Conservation (phyloP, 2,888 invertebrate genomes). For the Metalampra italica region DNA sequence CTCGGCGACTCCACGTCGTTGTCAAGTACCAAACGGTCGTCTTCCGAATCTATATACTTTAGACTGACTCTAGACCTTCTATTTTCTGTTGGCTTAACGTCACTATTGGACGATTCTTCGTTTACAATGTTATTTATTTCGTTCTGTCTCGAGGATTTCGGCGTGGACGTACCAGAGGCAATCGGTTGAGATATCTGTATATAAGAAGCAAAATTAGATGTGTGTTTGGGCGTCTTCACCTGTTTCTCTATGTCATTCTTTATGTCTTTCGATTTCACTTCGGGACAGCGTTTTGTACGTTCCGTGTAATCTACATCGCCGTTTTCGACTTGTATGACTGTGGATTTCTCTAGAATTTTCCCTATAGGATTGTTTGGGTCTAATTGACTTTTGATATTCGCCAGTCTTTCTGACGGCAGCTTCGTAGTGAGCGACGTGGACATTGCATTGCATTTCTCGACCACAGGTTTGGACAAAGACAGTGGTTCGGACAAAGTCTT, state of each 20-base stretch:
- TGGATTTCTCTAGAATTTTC: slow-evolving; percentile 72
- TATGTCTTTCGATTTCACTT: slow-evolving; percentile 41
- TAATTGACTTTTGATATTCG: slow-evolving; percentile 69
- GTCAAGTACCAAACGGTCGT: slow-evolving; percentile 50
- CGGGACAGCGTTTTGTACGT: slow-evolving; percentile 32
- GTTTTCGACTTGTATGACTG: slow-evolving; percentile 68
- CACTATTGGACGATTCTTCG: slow-evolving; percentile 37
- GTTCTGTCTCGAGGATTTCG: slow-evolving; percentile 33
- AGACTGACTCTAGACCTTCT: slow-evolving; percentile 44
- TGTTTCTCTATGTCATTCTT: slow-evolving; percentile 67
- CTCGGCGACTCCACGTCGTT: slow-evolving; percentile 69
- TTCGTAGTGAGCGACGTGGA: slow-evolving; percentile 57
- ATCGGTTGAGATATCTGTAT: slow-evolving; percentile 76
- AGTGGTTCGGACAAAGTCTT: slow-evolving; percentile 69
- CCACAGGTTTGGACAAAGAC: slow-evolving; percentile 49
- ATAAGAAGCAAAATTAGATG: slow-evolving; percentile 80
- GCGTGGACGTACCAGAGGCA: slow-evolving; percentile 55
- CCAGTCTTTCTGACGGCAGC: slow-evolving; percentile 59
- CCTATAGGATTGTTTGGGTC: slow-evolving; percentile 75
- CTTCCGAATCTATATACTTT: slow-evolving; percentile 62
- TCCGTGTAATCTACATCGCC: slow-evolving; percentile 43
- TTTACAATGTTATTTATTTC: slow-evolving; percentile 37
- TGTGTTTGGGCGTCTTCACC: slow-evolving; percentile 69
- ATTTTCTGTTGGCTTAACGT: slow-evolving; percentile 25
- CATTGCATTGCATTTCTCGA: slow-evolving; percentile 53